Evolutionary conservation across 2,797 vertebrate species (phyloP).

Genomic region (Hydrophis major): DNA sequence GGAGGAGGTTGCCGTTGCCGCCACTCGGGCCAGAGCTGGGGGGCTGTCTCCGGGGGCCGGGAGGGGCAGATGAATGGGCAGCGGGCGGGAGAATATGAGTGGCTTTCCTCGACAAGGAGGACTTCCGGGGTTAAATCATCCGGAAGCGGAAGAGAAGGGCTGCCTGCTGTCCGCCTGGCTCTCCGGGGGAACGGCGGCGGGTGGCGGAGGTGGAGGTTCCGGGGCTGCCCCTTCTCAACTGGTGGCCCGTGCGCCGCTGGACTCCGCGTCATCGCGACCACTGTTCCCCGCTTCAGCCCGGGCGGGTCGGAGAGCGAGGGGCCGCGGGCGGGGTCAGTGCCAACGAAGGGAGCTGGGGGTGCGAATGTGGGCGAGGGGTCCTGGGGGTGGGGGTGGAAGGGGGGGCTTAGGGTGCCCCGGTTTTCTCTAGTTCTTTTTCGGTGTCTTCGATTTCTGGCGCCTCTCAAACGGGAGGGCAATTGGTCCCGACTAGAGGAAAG

Average conservation of each 20-base stretch:
- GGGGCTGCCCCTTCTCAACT: constrained; percentile 3
- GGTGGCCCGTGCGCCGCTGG: constrained; percentile 21
- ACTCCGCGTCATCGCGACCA: constrained; percentile 17
- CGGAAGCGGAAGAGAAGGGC: constrained; percentile 72
- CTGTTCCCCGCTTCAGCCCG: constrained; percentile 29
- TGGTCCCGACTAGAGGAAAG: background rate
- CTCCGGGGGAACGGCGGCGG: constrained; percentile 10
- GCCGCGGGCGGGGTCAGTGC: constrained; percentile 50
- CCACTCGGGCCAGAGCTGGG: constrained; percentile 47
- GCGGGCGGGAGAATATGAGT: constrained; percentile 41
- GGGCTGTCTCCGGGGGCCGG: constrained; percentile 49
- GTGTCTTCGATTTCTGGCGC: background rate
- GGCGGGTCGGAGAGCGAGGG: constrained; percentile 46
- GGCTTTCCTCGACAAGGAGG: constrained; percentile 17
- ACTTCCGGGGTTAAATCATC: constrained; percentile 55
- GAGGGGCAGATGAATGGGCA: constrained; percentile 37
- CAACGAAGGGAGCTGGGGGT: background rate
- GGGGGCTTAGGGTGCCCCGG: background rate
- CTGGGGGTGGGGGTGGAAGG: background rate
- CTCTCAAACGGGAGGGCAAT: background rate
- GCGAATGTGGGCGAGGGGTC: constrained; percentile 21
- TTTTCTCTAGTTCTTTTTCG: background rate
- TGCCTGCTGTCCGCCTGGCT: constrained; percentile 31
- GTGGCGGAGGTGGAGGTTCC: background rate
- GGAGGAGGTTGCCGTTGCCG: constrained; percentile 47